phyloP scores from a whole-genome alignment of 2,888 invertebrate genomes.

The Micoletzkya japonica region DNA sequence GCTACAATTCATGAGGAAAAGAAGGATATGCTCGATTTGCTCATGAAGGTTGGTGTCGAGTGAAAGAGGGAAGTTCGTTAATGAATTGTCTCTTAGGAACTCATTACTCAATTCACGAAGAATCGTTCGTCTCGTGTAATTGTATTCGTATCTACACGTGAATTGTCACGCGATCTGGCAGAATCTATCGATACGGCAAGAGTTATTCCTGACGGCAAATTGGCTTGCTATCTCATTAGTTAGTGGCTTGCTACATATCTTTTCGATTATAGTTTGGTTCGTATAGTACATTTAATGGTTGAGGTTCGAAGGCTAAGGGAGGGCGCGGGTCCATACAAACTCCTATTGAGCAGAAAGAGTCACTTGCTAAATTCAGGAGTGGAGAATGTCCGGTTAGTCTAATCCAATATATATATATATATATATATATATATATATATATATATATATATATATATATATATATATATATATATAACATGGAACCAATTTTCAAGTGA shows the following conservation, averaged over 20 bases:
- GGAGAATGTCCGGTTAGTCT: not conserved
- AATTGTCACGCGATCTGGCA: not conserved
- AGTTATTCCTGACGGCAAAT: not conserved
- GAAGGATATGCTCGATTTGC: not conserved
- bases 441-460: no score
- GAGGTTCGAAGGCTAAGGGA: constrained; percentile 21
- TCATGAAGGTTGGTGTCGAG: not conserved
- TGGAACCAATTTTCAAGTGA: no score
- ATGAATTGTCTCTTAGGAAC: not conserved
- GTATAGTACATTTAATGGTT: not conserved
- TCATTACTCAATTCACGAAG: constrained; percentile 4
- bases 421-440: no score
- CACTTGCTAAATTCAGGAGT: constrained; percentile 15
- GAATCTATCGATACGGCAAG: not conserved
- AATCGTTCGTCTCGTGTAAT: constrained; percentile 15
- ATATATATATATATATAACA: no score
- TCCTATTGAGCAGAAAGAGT: not conserved
- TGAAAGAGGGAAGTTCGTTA: not conserved
- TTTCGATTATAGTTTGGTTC: not conserved
- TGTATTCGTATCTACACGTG: constrained; percentile 20
- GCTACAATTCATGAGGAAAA: not conserved
- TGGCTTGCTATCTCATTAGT: constrained; percentile 5
- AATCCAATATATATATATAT: no score
- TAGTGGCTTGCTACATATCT: not conserved
- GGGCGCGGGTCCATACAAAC: not conserved